These are phyloP conservation scores for Microcebus jonahi DNA, from an alignment of 2,113 vertebrate genomes.

Conservation along the genomic window DNA sequence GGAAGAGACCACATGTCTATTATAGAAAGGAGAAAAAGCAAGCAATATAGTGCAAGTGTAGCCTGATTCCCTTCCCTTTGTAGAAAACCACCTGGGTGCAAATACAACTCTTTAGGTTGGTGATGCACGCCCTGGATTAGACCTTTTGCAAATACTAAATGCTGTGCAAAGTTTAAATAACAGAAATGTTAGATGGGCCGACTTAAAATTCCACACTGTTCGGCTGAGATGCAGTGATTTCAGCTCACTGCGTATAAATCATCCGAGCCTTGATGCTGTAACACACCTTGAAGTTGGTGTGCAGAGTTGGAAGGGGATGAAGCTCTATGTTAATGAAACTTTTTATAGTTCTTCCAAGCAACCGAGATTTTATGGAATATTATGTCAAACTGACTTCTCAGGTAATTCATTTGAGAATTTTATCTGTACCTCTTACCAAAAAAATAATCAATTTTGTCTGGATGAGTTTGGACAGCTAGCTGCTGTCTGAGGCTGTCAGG, in stretches of 20 bases:
- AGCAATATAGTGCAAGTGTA: background rate
- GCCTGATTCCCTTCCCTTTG: background rate
- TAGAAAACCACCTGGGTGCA: background rate
- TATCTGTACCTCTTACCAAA: constrained; percentile 1
- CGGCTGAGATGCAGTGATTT: background rate
- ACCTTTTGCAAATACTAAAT: background rate
- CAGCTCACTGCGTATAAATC: background rate
- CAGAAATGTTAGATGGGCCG: background rate
- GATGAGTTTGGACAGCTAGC: background rate
- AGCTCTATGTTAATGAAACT: background rate
- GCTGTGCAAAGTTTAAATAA: background rate
- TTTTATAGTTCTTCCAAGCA: constrained; percentile 45
- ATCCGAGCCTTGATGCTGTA: background rate
- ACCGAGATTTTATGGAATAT: constrained; percentile 39
- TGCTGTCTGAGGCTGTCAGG: constrained; percentile 44
- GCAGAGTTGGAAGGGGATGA: background rate
- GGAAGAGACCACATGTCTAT: background rate
- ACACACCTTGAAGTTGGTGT: background rate
- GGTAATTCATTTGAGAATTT: constrained; percentile 30
- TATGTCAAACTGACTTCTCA: constrained; percentile 61
- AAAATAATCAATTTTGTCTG: constrained; percentile 48
- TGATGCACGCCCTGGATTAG: background rate
- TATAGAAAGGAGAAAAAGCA: background rate
- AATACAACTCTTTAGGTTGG: background rate
- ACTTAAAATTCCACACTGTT: background rate